Evolutionary conservation across 2,797 vertebrate genomes (phyloP).

Genomic region (Telmatherina bonti): DNA sequence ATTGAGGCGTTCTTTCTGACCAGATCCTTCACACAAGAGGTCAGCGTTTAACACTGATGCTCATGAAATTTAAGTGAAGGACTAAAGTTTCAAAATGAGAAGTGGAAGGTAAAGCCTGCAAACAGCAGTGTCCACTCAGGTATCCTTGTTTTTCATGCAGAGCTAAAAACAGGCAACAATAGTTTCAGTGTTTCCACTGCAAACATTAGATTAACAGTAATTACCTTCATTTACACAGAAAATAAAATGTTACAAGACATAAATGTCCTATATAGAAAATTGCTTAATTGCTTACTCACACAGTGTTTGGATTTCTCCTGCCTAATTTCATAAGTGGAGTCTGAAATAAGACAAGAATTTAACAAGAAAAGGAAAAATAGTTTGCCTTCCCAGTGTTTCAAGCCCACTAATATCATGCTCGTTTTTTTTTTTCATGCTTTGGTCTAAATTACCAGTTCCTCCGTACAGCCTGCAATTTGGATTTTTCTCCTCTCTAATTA

Average conservation of each 20-base stretch:
- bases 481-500: conserved; percentile 36
- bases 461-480: conserved; percentile 11
- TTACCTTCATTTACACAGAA: background rate
- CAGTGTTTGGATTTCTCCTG: background rate
- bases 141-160: background rate
- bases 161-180: background rate
- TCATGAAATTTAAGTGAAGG: background rate
- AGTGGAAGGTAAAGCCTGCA: background rate
- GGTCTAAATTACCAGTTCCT: conserved; percentile 23
- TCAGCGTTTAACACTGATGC: background rate
- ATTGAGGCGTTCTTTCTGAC: background rate
- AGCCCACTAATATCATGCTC: conserved; percentile 24
- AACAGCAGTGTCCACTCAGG: background rate
- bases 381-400: conserved; percentile 4
- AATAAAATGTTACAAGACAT: conserved; percentile 4
- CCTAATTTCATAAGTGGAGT: background rate
- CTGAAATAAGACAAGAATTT: conserved; percentile 18
- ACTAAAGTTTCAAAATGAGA: background rate
- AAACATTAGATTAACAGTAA: background rate
- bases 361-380: conserved; percentile 1
- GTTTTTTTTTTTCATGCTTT: conserved; percentile 6
- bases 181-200: background rate
- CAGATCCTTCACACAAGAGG: background rate
- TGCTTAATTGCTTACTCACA: background rate
- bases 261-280: background rate